These are phyloP conservation scores for Thelaira solivaga DNA, from an alignment of 2,888 invertebrate genomes.

Conservation along the genomic window DNA sequence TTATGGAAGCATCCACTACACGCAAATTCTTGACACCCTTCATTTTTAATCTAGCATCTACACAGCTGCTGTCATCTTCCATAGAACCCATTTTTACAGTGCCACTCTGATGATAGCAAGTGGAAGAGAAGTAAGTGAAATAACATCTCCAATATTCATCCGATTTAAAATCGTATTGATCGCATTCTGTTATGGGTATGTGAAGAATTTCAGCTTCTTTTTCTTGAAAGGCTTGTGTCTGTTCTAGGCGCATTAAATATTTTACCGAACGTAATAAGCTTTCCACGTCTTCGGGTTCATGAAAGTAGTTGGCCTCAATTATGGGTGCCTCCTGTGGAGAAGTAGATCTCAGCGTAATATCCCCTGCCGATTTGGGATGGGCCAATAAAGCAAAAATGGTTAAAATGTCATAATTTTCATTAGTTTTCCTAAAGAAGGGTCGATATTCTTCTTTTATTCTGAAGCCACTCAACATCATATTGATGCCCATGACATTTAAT, in stretches of 20 bases:
- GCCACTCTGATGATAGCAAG: conserved; percentile 83
- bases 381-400: conserved; percentile 64
- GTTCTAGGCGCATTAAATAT: conserved; percentile 72
- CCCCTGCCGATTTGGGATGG: conserved; percentile 76
- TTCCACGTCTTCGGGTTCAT: conserved; percentile 79
- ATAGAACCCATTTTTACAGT: conserved; percentile 85
- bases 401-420: conserved; percentile 51
- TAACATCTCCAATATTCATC: conserved; percentile 83
- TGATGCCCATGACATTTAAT: conserved; percentile 64
- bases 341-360: conserved; percentile 77
- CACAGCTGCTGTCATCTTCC: conserved; percentile 81
- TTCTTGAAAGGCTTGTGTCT: conserved; percentile 75
- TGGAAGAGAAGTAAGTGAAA: conserved; percentile 80
- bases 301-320: conserved; percentile 83
- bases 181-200: conserved; percentile 65
- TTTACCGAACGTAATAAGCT: conserved; percentile 78
- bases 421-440: conserved; percentile 6
- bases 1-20: conserved; percentile 86
- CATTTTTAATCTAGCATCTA: conserved; percentile 82
- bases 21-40: conserved; percentile 82
- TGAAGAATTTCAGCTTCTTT: conserved; percentile 68
- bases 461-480: conserved; percentile 66
- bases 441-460: conserved; percentile 41
- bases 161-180: conserved; percentile 67
- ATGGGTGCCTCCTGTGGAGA: conserved; percentile 79